Evolutionary conservation across 2,797 vertebrate species (phyloP), one percentile per base, ranked within the genome.

Genomic region (Diglossa cyanea): DNA sequence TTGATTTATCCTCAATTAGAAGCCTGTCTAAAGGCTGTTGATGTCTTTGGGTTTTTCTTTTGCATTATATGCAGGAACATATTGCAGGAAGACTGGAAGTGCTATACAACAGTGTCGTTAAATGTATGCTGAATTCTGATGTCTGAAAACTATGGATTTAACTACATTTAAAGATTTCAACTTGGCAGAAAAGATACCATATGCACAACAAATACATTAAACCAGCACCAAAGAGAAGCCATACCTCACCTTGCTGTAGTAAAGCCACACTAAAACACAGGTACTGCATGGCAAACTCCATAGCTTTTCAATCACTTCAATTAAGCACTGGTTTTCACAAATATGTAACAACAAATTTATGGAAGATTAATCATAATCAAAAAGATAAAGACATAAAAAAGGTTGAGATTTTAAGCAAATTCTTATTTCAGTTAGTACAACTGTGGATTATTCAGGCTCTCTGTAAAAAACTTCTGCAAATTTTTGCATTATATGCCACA

Each of bases 81-180:
- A 73, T 25, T 92, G 54, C 54, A 77, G 51, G 44, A 91, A 88
- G 53, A 77, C 9, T 85, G 33, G 16, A 81, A 93, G 37, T 25
- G 17, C 66, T 18, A 37, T 10, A 8, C 35, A 89, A 47, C 18
- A 84, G 9, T 9, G 0, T 26, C 0, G 0, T 86, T 81, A 88
- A 75, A 54, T 13, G 11, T n/a, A 72, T 7, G 1, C 39, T 17
- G 2, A 42, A 82, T 68, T 33, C 44, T 63, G 47, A 35, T 44
- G 28, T 60, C 78, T 76, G 53, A 88, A 76, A 96, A 91, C 28
- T 30, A 63, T 14, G 23, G n/a, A 17, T 60, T 70, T 87, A 89
- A 76, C 51, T 67, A 63, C 30, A 57, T 40, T 73, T 89, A 48
- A 66, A 78, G 42, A 62, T 78, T 42, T 74, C 6, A 91, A 67